These are phyloP conservation scores for Channa maculata DNA, from an alignment of 2,113 vertebrate genomes.

Conservation along the genomic window DNA sequence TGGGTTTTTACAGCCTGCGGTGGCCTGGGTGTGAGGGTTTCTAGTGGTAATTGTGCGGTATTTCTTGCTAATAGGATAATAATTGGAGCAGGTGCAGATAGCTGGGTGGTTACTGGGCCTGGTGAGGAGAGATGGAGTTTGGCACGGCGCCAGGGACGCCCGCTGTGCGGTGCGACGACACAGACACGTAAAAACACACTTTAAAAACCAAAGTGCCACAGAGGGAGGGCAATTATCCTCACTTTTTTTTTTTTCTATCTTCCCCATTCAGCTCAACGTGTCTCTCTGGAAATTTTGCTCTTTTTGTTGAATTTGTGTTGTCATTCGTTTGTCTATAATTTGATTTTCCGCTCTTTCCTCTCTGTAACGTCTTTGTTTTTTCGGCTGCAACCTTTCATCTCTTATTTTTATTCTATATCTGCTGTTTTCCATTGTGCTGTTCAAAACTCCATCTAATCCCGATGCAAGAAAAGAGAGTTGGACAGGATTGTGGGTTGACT, in stretches of 20 bases:
- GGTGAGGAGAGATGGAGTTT: conserved; percentile 77
- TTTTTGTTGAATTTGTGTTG: conserved; percentile 35
- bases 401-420: background rate
- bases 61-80: conserved; percentile 88
- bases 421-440: background rate
- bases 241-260: conserved; percentile 22
- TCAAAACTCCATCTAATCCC: background rate
- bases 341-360: background rate
- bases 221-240: conserved; percentile 67
- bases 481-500: too few species aligned
- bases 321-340: conserved; percentile 16
- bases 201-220: conserved; percentile 64
- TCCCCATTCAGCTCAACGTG: conserved; percentile 31
- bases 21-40: conserved; percentile 74
- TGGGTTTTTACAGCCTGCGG: conserved; percentile 66
- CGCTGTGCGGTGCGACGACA: conserved; percentile 61
- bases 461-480: background rate
- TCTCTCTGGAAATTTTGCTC: conserved; percentile 39
- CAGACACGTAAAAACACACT: conserved; percentile 74
- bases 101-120: conserved; percentile 80
- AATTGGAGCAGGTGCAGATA: conserved; percentile 87
- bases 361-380: background rate
- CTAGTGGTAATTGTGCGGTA: conserved; percentile 82
- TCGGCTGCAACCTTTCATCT: background rate
- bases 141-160: conserved; percentile 76